Conservation (phyloP, 2,888 invertebrate genomes). For the Lasioglossum pauxillum region DNA sequence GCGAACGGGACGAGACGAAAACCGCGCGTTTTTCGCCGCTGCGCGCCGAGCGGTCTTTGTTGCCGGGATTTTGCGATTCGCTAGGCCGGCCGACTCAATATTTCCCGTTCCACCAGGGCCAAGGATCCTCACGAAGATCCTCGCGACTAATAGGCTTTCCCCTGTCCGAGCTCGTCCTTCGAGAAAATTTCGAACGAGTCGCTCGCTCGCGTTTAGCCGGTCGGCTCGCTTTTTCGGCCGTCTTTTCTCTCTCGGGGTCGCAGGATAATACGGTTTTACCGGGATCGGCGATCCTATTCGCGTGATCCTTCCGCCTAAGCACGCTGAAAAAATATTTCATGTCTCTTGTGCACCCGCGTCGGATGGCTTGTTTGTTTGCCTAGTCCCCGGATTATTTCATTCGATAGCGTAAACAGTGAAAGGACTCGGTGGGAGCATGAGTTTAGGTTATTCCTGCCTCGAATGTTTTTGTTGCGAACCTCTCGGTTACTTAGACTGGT, state of each 20-base stretch:
- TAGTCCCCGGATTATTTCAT: constrained; percentile 28
- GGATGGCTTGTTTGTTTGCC: constrained; percentile 9
- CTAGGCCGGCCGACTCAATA: constrained; percentile 66
- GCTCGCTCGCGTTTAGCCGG: constrained; percentile 30
- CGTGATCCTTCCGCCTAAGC: constrained; percentile 46
- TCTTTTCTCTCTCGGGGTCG: constrained; percentile 48
- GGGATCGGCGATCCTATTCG: constrained; percentile 49
- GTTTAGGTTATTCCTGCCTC: neutral
- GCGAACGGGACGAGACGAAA: constrained; percentile 30
- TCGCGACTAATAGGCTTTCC: constrained; percentile 78
- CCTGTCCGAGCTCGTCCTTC: constrained; percentile 59
- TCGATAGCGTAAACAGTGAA: neutral
- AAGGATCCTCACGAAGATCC: constrained; percentile 41
- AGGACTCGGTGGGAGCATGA: neutral
- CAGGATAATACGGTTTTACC: constrained; percentile 72
- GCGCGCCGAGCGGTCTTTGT: constrained; percentile 55
- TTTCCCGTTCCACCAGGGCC: constrained; percentile 38
- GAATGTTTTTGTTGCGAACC: neutral
- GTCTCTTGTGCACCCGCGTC: neutral
- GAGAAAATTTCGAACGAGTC: constrained; percentile 66
- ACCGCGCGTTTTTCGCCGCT: constrained; percentile 71
- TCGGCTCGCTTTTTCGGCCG: constrained; percentile 25
- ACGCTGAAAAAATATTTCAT: constrained; percentile 67
- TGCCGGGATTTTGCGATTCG: constrained; percentile 74
- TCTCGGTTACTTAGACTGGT: neutral